A percentile compares a stretch with the other conserved stretches of the same genome.
Evolutionary conservation across 2,113 vertebrate species (phyloP).

Genomic region (Cariama cristata): DNA sequence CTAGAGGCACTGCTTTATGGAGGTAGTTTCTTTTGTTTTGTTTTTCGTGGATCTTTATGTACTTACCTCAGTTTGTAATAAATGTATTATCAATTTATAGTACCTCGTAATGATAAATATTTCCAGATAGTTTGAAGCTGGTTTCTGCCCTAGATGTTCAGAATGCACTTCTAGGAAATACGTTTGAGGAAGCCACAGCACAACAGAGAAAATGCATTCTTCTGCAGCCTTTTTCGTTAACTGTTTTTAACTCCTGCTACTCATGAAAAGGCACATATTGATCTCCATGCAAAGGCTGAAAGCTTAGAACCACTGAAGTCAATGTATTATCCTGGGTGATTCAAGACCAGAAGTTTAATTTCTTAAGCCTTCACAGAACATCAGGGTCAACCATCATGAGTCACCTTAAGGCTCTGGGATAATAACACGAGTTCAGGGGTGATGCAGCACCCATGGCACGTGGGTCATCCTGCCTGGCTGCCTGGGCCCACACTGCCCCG

Average conservation of each 20-base stretch:
- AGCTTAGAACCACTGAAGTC: not conserved
- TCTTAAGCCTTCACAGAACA: not conserved
- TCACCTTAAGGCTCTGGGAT: not conserved
- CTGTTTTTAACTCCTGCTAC: not conserved
- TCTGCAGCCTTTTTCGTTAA: not conserved
- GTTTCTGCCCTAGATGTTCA: not conserved
- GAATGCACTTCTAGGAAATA: not conserved
- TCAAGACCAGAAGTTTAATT: not conserved
- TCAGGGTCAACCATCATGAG: not conserved
- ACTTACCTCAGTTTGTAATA: not conserved
- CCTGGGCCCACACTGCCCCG: fast-evolving
- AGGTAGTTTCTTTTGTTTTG: not conserved
- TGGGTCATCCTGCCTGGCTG: not conserved
- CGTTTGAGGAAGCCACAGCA: fast-evolving
- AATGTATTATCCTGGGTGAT: not conserved
- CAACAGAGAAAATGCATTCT: not conserved
- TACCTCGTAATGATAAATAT: not conserved
- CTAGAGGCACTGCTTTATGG: not conserved
- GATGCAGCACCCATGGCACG: fast-evolving
- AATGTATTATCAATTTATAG: not conserved
- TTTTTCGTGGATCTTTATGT: not conserved
- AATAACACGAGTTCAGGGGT: not conserved
- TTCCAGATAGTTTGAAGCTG: not conserved
- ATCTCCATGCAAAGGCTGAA: not conserved
- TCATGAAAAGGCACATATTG: not conserved